These are phyloP conservation scores for Drusus annulatus DNA, from an alignment of 1,140 invertebrate genomes.

Conservation along the genomic window DNA sequence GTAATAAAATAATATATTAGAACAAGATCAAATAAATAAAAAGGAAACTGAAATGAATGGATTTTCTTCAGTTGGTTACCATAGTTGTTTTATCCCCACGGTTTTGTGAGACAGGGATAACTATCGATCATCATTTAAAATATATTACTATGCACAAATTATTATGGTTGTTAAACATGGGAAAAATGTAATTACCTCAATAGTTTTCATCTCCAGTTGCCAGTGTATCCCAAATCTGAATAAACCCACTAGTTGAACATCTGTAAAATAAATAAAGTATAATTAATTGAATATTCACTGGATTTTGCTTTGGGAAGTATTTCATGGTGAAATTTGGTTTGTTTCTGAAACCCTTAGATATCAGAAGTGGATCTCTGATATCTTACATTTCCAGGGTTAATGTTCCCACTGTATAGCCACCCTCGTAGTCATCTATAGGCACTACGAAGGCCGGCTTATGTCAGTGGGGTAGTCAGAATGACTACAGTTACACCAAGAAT, in stretches of 20 bases:
- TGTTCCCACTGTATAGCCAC: slow-evolving; percentile 54
- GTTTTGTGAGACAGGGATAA: slow-evolving; percentile 70
- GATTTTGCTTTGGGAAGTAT: too few relatives aligned
- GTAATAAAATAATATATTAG: too few relatives aligned
- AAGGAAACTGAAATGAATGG: neutral
- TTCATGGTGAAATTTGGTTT: neutral
- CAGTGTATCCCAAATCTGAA: too few relatives aligned
- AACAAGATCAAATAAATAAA: too few relatives aligned
- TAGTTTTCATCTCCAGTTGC: too few relatives aligned
- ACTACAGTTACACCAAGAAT: too few relatives aligned
- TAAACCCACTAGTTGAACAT: too few relatives aligned
- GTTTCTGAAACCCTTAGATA: slow-evolving; percentile 47
- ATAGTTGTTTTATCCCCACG: slow-evolving; percentile 68
- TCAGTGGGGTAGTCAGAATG: slow-evolving; percentile 34
- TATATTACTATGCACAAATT: too few relatives aligned
- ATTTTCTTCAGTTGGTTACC: slow-evolving; percentile 64
- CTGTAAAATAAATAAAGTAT: too few relatives aligned
- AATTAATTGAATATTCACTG: too few relatives aligned
- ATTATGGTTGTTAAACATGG: too few relatives aligned
- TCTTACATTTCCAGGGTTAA: slow-evolving; percentile 48
- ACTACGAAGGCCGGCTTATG: slow-evolving; percentile 50
- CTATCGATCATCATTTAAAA: slow-evolving; percentile 61
- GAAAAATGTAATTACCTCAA: too few relatives aligned
- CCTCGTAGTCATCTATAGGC: slow-evolving; percentile 40
- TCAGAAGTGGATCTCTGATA: neutral